Percentiles rank a stretch among this genome's conserved stretches.
Evolutionary conservation across 1,140 invertebrate genomes (phyloP).

Genomic region (Atta texana): DNA sequence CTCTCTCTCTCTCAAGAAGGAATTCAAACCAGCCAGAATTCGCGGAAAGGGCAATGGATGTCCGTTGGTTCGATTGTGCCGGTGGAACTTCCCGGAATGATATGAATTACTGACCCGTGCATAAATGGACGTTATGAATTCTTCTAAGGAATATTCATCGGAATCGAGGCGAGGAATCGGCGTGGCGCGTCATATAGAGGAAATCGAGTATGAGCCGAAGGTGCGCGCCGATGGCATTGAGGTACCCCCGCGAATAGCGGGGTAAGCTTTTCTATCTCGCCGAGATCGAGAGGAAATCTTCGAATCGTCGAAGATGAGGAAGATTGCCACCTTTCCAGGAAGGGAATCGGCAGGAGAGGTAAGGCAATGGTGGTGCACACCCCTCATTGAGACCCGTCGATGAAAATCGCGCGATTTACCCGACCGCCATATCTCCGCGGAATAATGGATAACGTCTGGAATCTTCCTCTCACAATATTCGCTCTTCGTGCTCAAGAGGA

Average conservation of each 20-base stretch:
- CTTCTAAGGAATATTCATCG: conserved; percentile 74
- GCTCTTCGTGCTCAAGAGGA: not conserved
- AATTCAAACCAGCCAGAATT: conserved; percentile 19
- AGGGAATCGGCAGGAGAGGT: conserved; percentile 46
- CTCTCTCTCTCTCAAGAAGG: not conserved
- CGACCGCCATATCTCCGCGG: conserved; percentile 63
- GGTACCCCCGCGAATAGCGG: not conserved
- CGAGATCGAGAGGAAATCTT: conserved; percentile 76
- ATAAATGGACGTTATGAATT: conserved; percentile 79
- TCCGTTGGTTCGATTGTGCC: conserved; percentile 25
- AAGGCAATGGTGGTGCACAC: not conserved
- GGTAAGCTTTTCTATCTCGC: conserved; percentile 68
- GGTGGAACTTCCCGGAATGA: conserved; percentile 56
- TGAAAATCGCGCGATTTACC: conserved; percentile 78
- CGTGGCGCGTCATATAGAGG: conserved; percentile 65
- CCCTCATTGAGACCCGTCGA: conserved; percentile 62
- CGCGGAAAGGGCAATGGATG: conserved; percentile 31
- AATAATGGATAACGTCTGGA: conserved; percentile 76
- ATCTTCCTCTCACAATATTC: conserved; percentile 70
- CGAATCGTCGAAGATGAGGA: conserved; percentile 67
- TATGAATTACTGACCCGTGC: conserved; percentile 77
- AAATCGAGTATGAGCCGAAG: conserved; percentile 71
- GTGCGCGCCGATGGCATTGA: conserved; percentile 28
- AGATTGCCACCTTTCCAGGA: conserved; percentile 69
- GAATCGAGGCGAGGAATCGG: conserved; percentile 55